Evolutionary conservation across 2,888 invertebrate genomes (phyloP), one percentile per base, ranked within the genome.

Genomic region (Cloeon dipterum): DNA sequence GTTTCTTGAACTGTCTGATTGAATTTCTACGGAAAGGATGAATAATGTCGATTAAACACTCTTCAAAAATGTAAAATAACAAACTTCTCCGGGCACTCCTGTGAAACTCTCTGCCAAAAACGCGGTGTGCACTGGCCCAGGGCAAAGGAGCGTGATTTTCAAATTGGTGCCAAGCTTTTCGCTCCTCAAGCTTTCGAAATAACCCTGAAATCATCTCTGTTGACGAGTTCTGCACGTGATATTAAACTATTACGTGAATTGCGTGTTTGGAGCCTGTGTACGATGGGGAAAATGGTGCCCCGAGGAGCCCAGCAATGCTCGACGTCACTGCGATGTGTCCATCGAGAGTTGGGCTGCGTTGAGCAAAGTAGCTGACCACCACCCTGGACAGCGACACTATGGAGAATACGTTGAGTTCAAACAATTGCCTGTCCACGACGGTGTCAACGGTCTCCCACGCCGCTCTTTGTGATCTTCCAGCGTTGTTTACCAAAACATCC

Each of bases 401-500:
- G 0, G 74, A 65, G 44, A 85, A 74, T 1, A 82, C 76, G 52
- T 86, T 81, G 38, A 83, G 51, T 23, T 81, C 71, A 49, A 85
- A 76, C 46, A 82, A 58, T 41, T 75, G 66, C 33, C 61, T 61
- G 52, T 86, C 83, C 0, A 85, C 81, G 29, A 59, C 53, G 2
- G 76, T 42, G 2, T 74, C 68, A 33, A 74, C 77, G 2, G 70
- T 60, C 42, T 73, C 70, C 73, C 76, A 82, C 16, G 53, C 46
- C 1, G 75, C 75, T 42, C 82, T 59, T 52, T 85, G 83, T 5
- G 77, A 75, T 38, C 79, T 57, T 0, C 82, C 83, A 2, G 82
- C 82, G 57, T 85, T 85, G 50, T 77, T 79, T 0, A 85, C 66
- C 25, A 85, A 58, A 39, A 83, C 65, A 50, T 85, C 78, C 29